Base-by-base conservation (phyloP, 1,140 invertebrate species). In the Drosophila suzukii region DNA sequence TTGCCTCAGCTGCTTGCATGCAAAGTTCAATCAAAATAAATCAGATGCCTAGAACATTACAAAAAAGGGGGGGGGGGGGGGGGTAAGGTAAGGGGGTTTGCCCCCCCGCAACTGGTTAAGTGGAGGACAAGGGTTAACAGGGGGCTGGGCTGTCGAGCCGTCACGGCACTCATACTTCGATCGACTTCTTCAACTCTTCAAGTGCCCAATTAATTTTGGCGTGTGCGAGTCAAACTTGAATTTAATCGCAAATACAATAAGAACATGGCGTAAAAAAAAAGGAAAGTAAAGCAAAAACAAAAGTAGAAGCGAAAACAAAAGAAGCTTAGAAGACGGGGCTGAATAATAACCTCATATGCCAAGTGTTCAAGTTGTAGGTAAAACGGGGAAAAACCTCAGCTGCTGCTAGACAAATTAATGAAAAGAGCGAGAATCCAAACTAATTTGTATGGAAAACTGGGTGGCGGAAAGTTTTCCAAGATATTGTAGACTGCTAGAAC, bases 21-120 rank as follows among this genome's bases (percentile, higher is more conserved):
- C 58, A 88, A 86, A 88, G 82, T 86, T 86, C 82, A 86, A 86
- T 88, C 82, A 86, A 88, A 86, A 85, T 88, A 88, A 86, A 88
- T 81, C 84, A 82, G 82, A 82, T 88, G 83, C 82, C 71, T 78
- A 85, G 84, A 75, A 75, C 72, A 75, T 75, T 75, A 75, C 73
- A 55, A 65, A 56, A 32, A 30, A 12, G 20, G 55, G 12, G 15
- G 11, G 2, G 34, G 0, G 8, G 12, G n/a, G 8, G 17, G 6
- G 2, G 51, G 24, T 20, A 20, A 20, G 55, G 12, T 46, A 15
- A 20, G 67, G 36, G 15, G 11, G 38, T 12, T 20, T 20, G 20
- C 20, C 20, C 6, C 15, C 38, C 54, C 32, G 7, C 15, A 3
- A 7, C 15, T 24, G 32, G 1, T 20, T 20, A 20, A 20, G 20